A percentile compares a stretch with the other conserved stretches of the same genome.
phyloP scores from a whole-genome alignment of 2,797 vertebrate species.

The Stomatorhinus walkeri region DNA sequence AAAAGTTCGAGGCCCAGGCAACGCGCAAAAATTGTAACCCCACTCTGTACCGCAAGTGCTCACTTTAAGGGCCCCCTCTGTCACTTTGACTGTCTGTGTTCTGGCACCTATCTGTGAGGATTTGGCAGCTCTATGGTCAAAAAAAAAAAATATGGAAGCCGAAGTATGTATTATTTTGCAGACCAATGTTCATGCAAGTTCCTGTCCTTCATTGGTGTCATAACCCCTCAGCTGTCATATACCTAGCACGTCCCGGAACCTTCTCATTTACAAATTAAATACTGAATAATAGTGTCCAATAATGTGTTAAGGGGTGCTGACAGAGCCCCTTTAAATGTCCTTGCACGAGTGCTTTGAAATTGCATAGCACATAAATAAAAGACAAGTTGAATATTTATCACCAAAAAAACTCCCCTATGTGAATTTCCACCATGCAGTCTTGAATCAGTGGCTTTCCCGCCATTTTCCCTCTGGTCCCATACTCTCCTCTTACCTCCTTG shows the following conservation, averaged over 20 bases:
- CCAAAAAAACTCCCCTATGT: background rate
- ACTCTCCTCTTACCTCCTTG: slow-evolving; percentile 60
- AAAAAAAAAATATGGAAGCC: background rate
- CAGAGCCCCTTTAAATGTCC: background rate
- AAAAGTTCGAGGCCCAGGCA: background rate
- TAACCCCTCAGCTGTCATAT: background rate
- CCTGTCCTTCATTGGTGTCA: background rate
- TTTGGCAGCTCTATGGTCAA: background rate
- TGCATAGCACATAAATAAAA: background rate
- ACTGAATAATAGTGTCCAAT: background rate
- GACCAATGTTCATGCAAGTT: background rate
- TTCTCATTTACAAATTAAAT: background rate
- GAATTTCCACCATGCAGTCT: background rate
- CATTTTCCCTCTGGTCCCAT: background rate
- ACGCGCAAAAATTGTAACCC: background rate
- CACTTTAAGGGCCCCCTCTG: background rate
- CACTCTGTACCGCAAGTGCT: background rate
- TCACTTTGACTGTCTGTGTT: background rate
- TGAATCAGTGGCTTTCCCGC: background rate
- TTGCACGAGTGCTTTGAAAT: background rate
- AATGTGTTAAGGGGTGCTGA: background rate
- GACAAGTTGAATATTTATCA: background rate
- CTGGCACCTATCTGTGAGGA: background rate
- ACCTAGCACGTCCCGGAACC: background rate
- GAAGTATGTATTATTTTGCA: background rate